Base-by-base conservation (phyloP, 2,113 vertebrate species). In the Acrocephalus kingi region DNA sequence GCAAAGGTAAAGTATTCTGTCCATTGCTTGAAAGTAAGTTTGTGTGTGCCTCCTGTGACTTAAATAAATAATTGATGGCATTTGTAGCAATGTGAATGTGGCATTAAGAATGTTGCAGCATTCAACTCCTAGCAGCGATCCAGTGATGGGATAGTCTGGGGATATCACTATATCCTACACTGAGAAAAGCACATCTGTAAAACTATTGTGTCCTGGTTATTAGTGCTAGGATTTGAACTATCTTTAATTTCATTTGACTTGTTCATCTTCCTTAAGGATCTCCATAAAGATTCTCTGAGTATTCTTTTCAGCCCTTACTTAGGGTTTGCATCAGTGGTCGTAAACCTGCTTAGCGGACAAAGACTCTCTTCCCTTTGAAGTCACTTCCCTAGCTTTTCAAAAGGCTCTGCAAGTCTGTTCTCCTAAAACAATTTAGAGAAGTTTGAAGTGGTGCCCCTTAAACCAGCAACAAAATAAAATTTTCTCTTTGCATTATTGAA, bases 261-360 rank as follows among this genome's bases (percentile, higher is more conserved):
- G 96, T 95, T 97, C 97, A 93, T 98, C 96, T 97, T 97, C 95
- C 95, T 97, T 96, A 94, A 98, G 95, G 94, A 97, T 97, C 68
- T 96, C 95, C 96, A 91, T 97, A 97, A 97, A 97, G 97, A 97
- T 96, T 90, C 93, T 24, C 86, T 45, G 82, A 82, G 94, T 76
- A 74, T 95, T 97, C 97, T 95, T 98, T 98, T 98, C 97, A 98
- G 95, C 30, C 86, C 95, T 96, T 90, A 83, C 62, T 96, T 96
- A 94, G 97, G 97, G 96, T 97, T 98, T 98, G 98, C 97, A 97
- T 98, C 97, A 98, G 92, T 97, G 88, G 89, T 96, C 95, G 86
- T 98, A 98, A 98, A 98, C 97, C 98, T 98, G 97, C 97, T 97
- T 97, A 97, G 95, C 0, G 25, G 95, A 98, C 98, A 98, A 98